phyloP scores from a whole-genome alignment of 2,888 invertebrate genomes.

The Taenaris catops region DNA sequence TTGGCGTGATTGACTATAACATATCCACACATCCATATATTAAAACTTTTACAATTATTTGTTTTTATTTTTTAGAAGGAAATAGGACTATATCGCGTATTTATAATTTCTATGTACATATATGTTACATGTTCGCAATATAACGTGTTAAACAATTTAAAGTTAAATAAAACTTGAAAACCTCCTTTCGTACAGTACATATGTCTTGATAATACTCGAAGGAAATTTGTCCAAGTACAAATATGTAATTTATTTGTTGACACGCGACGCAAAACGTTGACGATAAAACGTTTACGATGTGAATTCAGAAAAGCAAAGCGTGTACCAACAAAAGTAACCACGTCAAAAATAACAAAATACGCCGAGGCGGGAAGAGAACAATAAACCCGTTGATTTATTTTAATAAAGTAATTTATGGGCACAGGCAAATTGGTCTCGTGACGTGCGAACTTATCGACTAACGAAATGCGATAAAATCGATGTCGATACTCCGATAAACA shows the following conservation, averaged over 20 bases:
- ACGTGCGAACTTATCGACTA: slow-evolving; percentile 62
- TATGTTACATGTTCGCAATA: too few species aligned
- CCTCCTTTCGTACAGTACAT: too few species aligned
- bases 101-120: too few species aligned
- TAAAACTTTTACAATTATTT: too few species aligned
- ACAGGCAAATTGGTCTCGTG: slow-evolving; percentile 70
- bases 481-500: slow-evolving; percentile 54
- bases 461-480: slow-evolving; percentile 60
- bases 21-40: too few species aligned
- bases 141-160: too few species aligned
- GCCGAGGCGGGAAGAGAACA: slow-evolving; percentile 67
- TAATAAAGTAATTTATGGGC: slow-evolving; percentile 75
- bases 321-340: slow-evolving; percentile 20
- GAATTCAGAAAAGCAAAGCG: slow-evolving; percentile 17
- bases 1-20: too few species aligned
- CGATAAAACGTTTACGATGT: slow-evolving; percentile 24
- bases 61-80: too few species aligned
- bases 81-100: too few species aligned
- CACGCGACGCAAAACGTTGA: slow-evolving; percentile 17
- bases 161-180: too few species aligned
- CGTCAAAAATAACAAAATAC: slow-evolving; percentile 53
- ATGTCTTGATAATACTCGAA: too few species aligned
- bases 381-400: slow-evolving; percentile 74
- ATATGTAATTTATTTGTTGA: slow-evolving; percentile 22
- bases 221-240: too few species aligned